Evolutionary conservation across 2,113 vertebrate genomes (phyloP).

Genomic region (Mellivora capensis): DNA sequence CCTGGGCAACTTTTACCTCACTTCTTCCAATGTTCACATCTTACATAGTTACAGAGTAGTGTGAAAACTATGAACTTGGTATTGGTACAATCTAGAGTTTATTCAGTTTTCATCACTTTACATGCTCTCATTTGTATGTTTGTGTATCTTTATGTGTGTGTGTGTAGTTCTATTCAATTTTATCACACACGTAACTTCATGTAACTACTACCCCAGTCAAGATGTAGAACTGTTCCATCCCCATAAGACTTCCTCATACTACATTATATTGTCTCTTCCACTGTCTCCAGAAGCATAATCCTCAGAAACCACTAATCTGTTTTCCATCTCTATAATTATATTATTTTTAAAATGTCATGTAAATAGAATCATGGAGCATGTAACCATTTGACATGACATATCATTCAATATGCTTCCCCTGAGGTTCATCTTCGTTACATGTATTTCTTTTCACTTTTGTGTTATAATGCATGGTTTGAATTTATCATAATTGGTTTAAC

Average conservation of each 20-base stretch:
- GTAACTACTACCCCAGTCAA: background rate
- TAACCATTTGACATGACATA: background rate
- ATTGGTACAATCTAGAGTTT: background rate
- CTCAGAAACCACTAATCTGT: background rate
- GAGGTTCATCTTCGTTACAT: background rate
- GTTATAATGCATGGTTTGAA: background rate
- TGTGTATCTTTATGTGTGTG: background rate
- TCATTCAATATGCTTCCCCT: background rate
- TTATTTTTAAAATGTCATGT: background rate
- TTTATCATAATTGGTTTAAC: background rate
- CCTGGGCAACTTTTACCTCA: background rate
- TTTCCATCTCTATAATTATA: background rate
- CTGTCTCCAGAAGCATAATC: background rate
- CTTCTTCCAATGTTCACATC: background rate
- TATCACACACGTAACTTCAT: background rate
- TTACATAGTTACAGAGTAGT: background rate
- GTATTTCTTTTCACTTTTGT: background rate
- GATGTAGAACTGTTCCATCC: background rate
- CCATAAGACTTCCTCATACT: background rate
- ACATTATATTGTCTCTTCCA: background rate
- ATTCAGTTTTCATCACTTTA: background rate
- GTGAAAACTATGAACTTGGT: background rate
- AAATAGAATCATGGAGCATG: background rate
- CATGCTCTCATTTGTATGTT: background rate
- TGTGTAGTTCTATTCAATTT: background rate